A percentile compares a stretch with the other conserved stretches of the same genome.
phyloP scores from a whole-genome alignment of 2,888 invertebrate species.

The Apamea anceps region DNA sequence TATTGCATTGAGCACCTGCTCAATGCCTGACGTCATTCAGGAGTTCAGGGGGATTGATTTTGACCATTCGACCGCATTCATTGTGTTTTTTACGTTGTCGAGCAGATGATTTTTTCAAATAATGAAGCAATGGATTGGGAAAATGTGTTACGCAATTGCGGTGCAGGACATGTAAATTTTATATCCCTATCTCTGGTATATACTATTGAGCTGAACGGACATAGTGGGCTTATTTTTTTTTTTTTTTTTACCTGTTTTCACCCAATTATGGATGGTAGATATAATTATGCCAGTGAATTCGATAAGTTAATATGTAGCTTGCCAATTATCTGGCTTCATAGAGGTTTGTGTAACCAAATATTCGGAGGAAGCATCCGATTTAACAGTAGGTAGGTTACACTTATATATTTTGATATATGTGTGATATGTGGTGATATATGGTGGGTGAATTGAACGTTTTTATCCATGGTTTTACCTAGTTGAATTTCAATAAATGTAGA shows the following conservation, averaged over 20 bases:
- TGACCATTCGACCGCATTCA: neutral
- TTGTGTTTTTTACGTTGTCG: neutral
- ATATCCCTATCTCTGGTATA: too few relatives aligned
- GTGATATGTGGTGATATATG: too few relatives aligned
- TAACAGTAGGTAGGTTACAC: neutral
- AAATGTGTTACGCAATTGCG: neutral
- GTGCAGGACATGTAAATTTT: neutral
- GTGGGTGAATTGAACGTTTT: neutral
- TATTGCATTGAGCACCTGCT: too few relatives aligned
- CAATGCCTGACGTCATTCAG: neutral
- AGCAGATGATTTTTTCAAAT: neutral
- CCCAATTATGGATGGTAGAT: conserved; percentile 3
- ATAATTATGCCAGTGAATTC: conserved; percentile 21
- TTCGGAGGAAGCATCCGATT: neutral
- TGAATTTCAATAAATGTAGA: neutral
- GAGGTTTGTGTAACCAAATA: conserved; percentile 23
- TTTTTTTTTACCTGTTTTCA: conserved; percentile 8
- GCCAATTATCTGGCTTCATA: conserved; percentile 23
- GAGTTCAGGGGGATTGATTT: neutral
- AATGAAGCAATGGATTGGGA: neutral
- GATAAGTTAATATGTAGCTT: conserved; percentile 21
- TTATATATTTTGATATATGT: neutral
- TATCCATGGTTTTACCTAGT: neutral
- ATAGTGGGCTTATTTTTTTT: neutral
- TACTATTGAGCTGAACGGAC: neutral